A percentile compares a stretch with the other conserved stretches of the same genome.
Evolutionary conservation across 92 coral and sea anemone genomes (phyloP).

Genomic region (Anthopleura xanthogrammica): DNA sequence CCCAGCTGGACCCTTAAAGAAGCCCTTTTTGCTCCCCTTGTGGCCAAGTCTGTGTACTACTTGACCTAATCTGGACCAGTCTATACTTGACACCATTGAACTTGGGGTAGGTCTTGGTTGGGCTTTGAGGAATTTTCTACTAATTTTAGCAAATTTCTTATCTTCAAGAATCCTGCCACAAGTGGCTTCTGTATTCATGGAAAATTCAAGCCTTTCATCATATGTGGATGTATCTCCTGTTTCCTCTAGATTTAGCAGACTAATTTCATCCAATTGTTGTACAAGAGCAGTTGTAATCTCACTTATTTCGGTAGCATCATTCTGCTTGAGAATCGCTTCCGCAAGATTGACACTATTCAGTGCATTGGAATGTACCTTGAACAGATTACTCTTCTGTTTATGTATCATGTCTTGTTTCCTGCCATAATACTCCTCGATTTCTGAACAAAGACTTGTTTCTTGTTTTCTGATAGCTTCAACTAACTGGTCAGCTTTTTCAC

Average conservation of each 20-base stretch:
- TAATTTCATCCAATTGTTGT: slow-evolving; percentile 73
- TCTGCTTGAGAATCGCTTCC: slow-evolving; percentile 60
- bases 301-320: slow-evolving; percentile 45
- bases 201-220: slow-evolving; percentile 65
- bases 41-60: slow-evolving; percentile 77
- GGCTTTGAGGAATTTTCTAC: slow-evolving; percentile 23
- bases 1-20: slow-evolving; percentile 82
- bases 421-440: slow-evolving; percentile 57
- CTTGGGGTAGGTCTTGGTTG: background rate
- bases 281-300: slow-evolving; percentile 59
- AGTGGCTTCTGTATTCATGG: slow-evolving; percentile 42
- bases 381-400: slow-evolving; percentile 54
- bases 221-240: slow-evolving; percentile 30
- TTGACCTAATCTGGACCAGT: slow-evolving; percentile 57
- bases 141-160: slow-evolving; percentile 55
- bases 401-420: slow-evolving; percentile 55
- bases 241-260: slow-evolving; percentile 65
- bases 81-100: slow-evolving; percentile 4
- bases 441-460: slow-evolving; percentile 45
- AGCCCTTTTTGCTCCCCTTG: slow-evolving; percentile 69
- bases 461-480: slow-evolving; percentile 59
- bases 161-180: slow-evolving; percentile 38
- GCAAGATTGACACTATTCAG: slow-evolving; percentile 57
- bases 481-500: slow-evolving; percentile 47
- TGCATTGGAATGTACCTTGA: slow-evolving; percentile 51